Evolutionary conservation across 2,113 vertebrate genomes (phyloP).

Genomic region (Alectura lathami): DNA sequence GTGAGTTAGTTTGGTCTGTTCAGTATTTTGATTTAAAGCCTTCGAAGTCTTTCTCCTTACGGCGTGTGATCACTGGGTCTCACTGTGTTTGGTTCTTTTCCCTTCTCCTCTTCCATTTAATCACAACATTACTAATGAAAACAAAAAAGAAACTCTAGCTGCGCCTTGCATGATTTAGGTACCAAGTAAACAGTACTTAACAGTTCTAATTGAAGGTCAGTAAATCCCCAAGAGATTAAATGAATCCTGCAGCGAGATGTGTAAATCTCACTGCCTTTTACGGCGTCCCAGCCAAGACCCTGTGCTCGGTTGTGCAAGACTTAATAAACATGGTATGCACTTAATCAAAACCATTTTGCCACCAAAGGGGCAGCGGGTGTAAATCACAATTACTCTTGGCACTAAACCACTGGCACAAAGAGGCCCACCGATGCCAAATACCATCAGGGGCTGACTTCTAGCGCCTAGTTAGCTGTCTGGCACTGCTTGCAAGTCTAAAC

Average conservation of each 20-base stretch:
- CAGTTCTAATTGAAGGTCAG: slow-evolving; percentile 85
- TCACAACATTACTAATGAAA: slow-evolving; percentile 74
- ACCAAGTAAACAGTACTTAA: slow-evolving; percentile 82
- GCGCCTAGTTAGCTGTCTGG: slow-evolving; percentile 67
- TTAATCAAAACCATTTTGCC: slow-evolving; percentile 87
- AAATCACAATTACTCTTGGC: slow-evolving; percentile 83
- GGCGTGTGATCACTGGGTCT: background rate
- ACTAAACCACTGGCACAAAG: slow-evolving; percentile 76
- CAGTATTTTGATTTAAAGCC: slow-evolving; percentile 37
- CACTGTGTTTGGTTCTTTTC: slow-evolving; percentile 11
- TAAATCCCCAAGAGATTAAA: slow-evolving; percentile 84
- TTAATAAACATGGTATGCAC: slow-evolving; percentile 82
- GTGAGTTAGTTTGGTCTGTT: background rate
- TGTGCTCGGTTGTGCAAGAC: slow-evolving; percentile 69
- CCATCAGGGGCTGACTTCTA: slow-evolving; percentile 45
- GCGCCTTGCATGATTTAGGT: slow-evolving; percentile 76
- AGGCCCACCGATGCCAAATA: slow-evolving; percentile 72
- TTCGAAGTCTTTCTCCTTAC: slow-evolving; percentile 30
- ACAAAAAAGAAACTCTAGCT: slow-evolving; percentile 68
- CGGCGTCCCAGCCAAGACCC: slow-evolving; percentile 60
- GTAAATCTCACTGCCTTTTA: slow-evolving; percentile 81
- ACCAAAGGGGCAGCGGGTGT: slow-evolving; percentile 75
- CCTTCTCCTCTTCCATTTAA: slow-evolving; percentile 47
- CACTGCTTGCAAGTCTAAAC: background rate
- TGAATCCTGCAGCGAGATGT: slow-evolving; percentile 77